phyloP scores from a whole-genome alignment of 2,113 vertebrate genomes.

The Deroptyus accipitrinus region DNA sequence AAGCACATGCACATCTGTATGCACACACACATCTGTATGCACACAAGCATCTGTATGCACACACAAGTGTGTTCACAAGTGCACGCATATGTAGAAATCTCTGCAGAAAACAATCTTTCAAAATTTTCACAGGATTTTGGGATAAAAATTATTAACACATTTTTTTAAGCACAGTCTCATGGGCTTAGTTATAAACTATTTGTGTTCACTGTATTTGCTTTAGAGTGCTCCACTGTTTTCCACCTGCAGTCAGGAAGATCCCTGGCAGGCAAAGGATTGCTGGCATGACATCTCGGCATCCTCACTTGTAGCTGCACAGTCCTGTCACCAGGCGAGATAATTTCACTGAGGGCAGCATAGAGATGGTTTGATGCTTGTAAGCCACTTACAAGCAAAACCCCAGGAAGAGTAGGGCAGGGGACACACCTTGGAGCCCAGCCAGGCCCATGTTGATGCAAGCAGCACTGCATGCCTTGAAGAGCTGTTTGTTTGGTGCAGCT shows the following conservation, averaged over 20 bases:
- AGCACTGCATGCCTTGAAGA: neutral
- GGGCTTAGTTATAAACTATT: neutral
- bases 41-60: neutral
- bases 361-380: neutral
- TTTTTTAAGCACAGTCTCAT: neutral
- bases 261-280: neutral
- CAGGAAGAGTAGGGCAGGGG: neutral
- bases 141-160: neutral
- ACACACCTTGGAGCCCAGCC: neutral
- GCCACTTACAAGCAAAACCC: neutral
- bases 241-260: accelerated
- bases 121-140: neutral
- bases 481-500: neutral
- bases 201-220: neutral
- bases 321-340: neutral
- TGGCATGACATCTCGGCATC: neutral
- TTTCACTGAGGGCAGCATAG: neutral
- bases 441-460: neutral
- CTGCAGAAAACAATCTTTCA: neutral
- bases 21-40: neutral
- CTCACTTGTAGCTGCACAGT: neutral
- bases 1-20: accelerated
- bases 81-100: neutral
- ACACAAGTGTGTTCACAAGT: neutral
- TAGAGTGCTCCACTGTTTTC: neutral